These are phyloP conservation scores for Formica selysi DNA, from an alignment of 1,140 invertebrate species.

Conservation along the genomic window DNA sequence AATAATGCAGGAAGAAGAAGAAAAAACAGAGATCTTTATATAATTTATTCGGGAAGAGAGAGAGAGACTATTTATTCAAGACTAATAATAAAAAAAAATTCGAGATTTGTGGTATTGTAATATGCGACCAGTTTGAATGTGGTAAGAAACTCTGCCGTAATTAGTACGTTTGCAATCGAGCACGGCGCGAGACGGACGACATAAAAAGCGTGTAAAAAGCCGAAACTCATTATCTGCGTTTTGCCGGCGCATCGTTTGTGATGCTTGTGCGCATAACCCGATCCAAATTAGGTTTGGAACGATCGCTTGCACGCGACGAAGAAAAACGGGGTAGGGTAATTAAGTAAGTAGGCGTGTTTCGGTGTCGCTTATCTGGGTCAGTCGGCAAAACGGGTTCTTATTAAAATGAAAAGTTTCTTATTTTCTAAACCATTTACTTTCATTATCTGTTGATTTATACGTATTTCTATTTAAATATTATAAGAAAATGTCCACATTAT, in stretches of 20 bases:
- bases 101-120: neutral
- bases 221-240: slow-evolving; percentile 56
- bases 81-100: neutral
- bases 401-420: neutral
- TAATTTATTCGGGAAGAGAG: neutral
- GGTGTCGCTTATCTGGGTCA: slow-evolving; percentile 65
- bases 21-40: neutral
- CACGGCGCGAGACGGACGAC: neutral
- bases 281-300: slow-evolving; percentile 68
- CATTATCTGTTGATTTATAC: neutral
- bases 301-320: slow-evolving; percentile 64
- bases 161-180: slow-evolving; percentile 36
- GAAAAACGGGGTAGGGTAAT: slow-evolving; percentile 68
- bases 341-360: slow-evolving; percentile 62
- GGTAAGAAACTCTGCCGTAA: neutral
- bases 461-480: neutral
- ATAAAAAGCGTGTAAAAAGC: slow-evolving; percentile 36
- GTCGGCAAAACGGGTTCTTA: slow-evolving; percentile 37
- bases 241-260: slow-evolving; percentile 29
- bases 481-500: neutral
- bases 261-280: slow-evolving; percentile 40
- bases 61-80: neutral
- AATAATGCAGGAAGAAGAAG: neutral
- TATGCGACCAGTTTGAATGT: neutral
- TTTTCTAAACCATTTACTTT: neutral